phyloP scores from a whole-genome alignment of 2,797 vertebrate genomes.

The Phataginus tetradactyla region DNA sequence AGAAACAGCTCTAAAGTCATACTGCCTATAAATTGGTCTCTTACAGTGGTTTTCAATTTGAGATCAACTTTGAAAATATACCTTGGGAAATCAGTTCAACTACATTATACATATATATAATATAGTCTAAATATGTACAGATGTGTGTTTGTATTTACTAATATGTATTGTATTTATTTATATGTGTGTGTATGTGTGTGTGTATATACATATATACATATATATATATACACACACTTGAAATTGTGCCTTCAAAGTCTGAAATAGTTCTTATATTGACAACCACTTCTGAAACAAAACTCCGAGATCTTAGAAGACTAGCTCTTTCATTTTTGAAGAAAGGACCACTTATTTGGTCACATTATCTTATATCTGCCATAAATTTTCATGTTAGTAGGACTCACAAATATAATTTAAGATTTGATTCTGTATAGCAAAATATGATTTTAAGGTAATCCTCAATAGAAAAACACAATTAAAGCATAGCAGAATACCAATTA shows the following conservation, averaged over 20 bases:
- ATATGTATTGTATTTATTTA: not conserved
- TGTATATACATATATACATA: too few relatives aligned
- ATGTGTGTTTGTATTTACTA: not conserved
- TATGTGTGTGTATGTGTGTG: not conserved
- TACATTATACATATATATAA: not conserved
- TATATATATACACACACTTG: not conserved
- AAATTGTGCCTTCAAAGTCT: not conserved
- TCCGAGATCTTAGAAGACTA: not conserved
- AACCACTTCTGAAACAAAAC: not conserved
- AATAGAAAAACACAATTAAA: not conserved
- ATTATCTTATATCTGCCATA: not conserved
- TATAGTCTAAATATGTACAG: not conserved
- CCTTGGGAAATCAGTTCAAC: not conserved
- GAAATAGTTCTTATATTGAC: not conserved
- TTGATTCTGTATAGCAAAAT: not conserved
- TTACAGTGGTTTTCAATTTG: constrained; percentile 23
- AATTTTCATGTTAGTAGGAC: constrained; percentile 22
- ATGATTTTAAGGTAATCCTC: constrained; percentile 11
- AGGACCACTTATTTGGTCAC: not conserved
- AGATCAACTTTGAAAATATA: constrained; percentile 1
- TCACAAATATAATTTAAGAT: constrained; percentile 19
- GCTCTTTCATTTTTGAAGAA: not conserved
- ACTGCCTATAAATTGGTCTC: not conserved
- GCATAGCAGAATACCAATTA: not conserved
- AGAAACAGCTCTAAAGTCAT: constrained; percentile 38